Base-by-base conservation (phyloP, 2,797 vertebrate genomes). In the Sebastes taczanowskii region DNA sequence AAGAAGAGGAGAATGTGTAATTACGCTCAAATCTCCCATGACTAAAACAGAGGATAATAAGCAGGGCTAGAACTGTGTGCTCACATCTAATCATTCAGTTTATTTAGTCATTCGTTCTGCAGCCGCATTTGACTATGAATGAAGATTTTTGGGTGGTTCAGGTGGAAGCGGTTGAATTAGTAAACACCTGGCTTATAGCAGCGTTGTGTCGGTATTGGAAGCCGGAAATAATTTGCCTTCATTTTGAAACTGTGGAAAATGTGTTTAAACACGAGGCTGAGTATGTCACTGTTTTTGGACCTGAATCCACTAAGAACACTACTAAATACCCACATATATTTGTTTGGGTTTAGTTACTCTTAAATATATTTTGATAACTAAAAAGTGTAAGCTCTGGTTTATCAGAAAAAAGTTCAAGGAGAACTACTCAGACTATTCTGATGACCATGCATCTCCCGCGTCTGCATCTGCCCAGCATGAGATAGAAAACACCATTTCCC, bases 1-100 rank as follows among this genome's bases (percentile, higher is more conserved):
- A 84, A 72, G 88, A 87, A 87, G 87, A 91, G 82, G 73, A 86
- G 89, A 89, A 92, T 89, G 81, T 88, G 83, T 90, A 93, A 95
- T 95, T 95, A 93, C 30, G 9, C 61, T 82, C 81, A 88, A 92
- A 89, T 93, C 91, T 93, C 92, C 90, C 88, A 74, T 85, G 92
- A 94, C 92, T 90, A 89, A 92, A 92, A 90, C 86, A 83, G 81
- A 83, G 79, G 78, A 87, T 91, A 88, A 93, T 91, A 85, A 89
- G 81, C 81, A 71, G 59, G 81, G 80, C 82, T 74, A 82, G 82
- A 53, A 71, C 72, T 75, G 87, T 89, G 72, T 63, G 77, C 77
- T 82, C 77, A 74, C 75, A 49, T 87, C 72, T 71, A 78, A 87
- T 91, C 74, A 59, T 70, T 79, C 67, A 59, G 71, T 89, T 89